A percentile compares a stretch with the other conserved stretches of the same genome.
These are phyloP conservation scores for Sisyra terminalis DNA, from an alignment of 2,888 invertebrate species.

Conservation along the genomic window DNA sequence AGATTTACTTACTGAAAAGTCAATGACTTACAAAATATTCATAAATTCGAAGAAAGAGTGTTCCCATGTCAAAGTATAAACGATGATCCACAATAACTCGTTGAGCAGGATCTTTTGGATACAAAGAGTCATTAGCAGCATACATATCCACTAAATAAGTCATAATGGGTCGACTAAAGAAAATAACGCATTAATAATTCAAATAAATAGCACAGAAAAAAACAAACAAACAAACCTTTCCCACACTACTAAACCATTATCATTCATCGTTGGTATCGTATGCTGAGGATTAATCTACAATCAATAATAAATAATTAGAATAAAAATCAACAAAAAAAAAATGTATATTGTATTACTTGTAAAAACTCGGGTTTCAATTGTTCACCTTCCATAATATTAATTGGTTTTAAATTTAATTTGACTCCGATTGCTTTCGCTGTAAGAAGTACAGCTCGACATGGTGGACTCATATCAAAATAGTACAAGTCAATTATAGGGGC, in stretches of 20 bases:
- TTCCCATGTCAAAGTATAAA: constrained; percentile 42
- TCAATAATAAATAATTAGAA: constrained; percentile 10
- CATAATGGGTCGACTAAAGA: constrained; percentile 47
- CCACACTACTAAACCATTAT: constrained; percentile 50
- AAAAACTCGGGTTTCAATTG: constrained; percentile 47
- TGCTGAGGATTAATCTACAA: constrained; percentile 54
- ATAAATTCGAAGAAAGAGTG: constrained; percentile 32
- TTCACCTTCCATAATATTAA: constrained; percentile 42
- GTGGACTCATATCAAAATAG: constrained; percentile 44
- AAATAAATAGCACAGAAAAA: background rate
- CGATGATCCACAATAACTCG: constrained; percentile 44
- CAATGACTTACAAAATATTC: constrained; percentile 37
- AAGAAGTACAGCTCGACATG: constrained; percentile 45
- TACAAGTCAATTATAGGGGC: constrained; percentile 37
- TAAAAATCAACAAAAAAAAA: background rate
- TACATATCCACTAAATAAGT: constrained; percentile 48
- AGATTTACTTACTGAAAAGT: no score
- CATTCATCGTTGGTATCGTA: constrained; percentile 53
- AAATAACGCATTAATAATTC: constrained; percentile 5
- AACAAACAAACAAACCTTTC: constrained; percentile 33
- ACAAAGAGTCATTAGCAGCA: constrained; percentile 42
- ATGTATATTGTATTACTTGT: constrained; percentile 31
- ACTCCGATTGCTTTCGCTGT: constrained; percentile 46
- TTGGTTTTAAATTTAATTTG: constrained; percentile 43
- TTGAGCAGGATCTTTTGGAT: constrained; percentile 43